Evolutionary conservation across 2,113 vertebrate genomes (phyloP), one percentile per base, ranked within the genome.

Genomic region (Poeciliopsis retropinna): DNA sequence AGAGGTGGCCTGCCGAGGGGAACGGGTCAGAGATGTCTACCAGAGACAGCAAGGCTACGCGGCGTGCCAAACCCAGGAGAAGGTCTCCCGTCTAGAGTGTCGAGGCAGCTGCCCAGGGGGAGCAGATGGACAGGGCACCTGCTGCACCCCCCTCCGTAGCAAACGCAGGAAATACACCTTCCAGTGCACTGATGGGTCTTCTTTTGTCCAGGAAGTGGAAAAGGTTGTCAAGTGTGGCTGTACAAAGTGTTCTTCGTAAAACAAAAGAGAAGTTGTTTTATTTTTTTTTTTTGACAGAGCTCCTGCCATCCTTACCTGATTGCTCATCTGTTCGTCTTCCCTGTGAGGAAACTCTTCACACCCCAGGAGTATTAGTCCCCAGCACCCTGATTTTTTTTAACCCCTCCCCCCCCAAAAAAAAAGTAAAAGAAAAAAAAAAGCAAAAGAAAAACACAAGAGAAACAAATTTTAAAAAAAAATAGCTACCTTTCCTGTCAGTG

Each of bases 111-210:
- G 98, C 75, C 83, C 86, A 0, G 92, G 91, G 89, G 93, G 91
- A 41, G 83, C 92, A 77, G 91, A 89, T 30, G 91, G 91, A 78
- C 89, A 89, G 80, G 87, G 80, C 0, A 95, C 96, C 93, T 99
- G 98, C 94, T 99, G 98, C 72, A 96, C 93, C 64, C 96, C 97
- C 0, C 95, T 99, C 10, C 93, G 97, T 76, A 98, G 96, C 96
- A 99, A 99, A 94, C 93, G 97, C 61, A 94, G 97, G 97, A 99
- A 99, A 97, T 99, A 99, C 85, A 95, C 96, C 72, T 99, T 99
- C 66, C 96, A 98, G 72, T 99, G 98, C 95, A 98, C 97, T 9
- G 98, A 99, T 1, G 98, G 98, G 25, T 97, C 98, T 0, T 98
- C 98, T 0, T 99, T 99, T 60, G 96, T 99, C 89, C 97, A 97